These are phyloP conservation scores for Pristionchus maxplancki DNA, from an alignment of 2,888 invertebrate species.

Conservation along the genomic window DNA sequence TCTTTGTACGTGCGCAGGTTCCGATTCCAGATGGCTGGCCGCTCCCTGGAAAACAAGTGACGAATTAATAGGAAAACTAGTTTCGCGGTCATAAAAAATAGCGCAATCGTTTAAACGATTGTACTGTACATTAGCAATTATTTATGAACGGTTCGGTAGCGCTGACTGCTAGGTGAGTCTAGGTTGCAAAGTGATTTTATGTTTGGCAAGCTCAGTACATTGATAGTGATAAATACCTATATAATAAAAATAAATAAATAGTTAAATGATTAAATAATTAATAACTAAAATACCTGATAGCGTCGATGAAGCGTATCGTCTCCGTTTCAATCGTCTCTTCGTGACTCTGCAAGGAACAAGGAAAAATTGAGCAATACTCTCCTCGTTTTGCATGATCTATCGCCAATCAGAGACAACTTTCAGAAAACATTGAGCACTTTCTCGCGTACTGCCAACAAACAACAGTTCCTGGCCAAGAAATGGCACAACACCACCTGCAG, in stretches of 20 bases:
- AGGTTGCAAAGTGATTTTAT: no score
- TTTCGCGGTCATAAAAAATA: no score
- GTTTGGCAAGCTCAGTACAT: no score
- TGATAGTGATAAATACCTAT: no score
- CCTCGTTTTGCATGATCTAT: neutral
- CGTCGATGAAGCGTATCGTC: constrained; percentile 46
- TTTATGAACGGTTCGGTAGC: no score
- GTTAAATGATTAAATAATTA: no score
- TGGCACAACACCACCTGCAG: neutral
- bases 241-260: no score
- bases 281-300: neutral
- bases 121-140: no score
- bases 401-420: neutral
- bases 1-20: constrained; percentile 38
- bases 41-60: no score
- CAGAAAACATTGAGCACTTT: neutral
- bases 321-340: constrained; percentile 33
- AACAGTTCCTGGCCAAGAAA: neutral
- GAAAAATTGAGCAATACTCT: neutral
- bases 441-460: neutral
- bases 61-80: no score
- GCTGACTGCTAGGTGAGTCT: no score
- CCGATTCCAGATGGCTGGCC: constrained; percentile 32
- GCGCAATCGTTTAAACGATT: no score
- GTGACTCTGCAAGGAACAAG: neutral